Conservation (phyloP, 2,888 invertebrate genomes). For the Zaprionus obscuricornis region DNA sequence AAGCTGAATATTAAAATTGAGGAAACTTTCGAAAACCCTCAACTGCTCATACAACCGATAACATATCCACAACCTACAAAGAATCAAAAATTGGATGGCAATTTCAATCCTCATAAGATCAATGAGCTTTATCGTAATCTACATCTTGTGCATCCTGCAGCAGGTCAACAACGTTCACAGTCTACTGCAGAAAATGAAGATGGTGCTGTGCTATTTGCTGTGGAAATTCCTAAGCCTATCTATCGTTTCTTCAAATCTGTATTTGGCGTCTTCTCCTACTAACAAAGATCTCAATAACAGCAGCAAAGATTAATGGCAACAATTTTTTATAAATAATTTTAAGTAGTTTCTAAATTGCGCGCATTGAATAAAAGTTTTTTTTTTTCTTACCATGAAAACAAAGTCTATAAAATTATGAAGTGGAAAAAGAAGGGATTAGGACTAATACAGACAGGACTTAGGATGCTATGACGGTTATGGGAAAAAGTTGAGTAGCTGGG, state of each 20-base stretch:
- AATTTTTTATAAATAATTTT: conserved; percentile 9
- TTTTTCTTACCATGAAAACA: neutral
- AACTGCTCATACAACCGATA: conserved; percentile 45
- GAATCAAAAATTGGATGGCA: neutral
- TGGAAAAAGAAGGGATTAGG: no score
- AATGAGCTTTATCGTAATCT: conserved; percentile 31
- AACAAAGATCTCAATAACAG: neutral
- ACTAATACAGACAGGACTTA: no score
- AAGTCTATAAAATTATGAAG: neutral
- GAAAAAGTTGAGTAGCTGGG: no score
- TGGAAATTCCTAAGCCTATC: conserved; percentile 66
- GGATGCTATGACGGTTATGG: no score
- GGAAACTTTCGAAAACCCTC: conserved; percentile 19
- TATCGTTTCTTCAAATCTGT: conserved; percentile 65
- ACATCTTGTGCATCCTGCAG: conserved; percentile 37
- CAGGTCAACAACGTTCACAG: conserved; percentile 43
- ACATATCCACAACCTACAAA: conserved; percentile 6
- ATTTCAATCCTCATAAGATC: conserved; percentile 17
- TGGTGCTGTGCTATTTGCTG: conserved; percentile 53
- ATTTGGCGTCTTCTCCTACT: conserved; percentile 59
- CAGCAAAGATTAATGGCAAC: neutral
- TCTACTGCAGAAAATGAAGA: conserved; percentile 39
- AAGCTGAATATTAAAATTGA: conserved; percentile 5
- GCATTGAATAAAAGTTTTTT: conserved; percentile 30
- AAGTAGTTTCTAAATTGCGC: conserved; percentile 24